A percentile compares a stretch with the other conserved stretches of the same genome.
Evolutionary conservation across 2,888 invertebrate species (phyloP).

Genomic region (Antheraea yamamai): DNA sequence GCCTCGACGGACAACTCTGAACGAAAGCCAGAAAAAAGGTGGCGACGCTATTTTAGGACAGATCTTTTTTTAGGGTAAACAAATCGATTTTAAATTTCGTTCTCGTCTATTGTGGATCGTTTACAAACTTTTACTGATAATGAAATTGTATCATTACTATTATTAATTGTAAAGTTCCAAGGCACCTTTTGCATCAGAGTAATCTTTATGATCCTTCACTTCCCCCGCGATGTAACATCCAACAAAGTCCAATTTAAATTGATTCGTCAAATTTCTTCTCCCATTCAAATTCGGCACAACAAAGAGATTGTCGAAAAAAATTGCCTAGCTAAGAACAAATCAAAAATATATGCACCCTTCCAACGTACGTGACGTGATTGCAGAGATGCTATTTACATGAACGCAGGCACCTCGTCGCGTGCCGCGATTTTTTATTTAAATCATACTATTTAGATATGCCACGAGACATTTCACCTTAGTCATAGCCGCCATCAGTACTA

Average conservation of each 20-base stretch:
- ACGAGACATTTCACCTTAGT: conserved; percentile 65
- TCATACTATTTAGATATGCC: conserved; percentile 77
- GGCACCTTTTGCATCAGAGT: not conserved
- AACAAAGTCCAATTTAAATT: conserved; percentile 1
- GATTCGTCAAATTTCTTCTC: conserved; percentile 3
- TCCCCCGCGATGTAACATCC: not conserved
- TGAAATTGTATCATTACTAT: not conserved
- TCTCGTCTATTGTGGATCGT: not conserved
- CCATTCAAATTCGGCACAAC: conserved; percentile 18
- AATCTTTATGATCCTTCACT: not conserved
- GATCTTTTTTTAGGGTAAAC: conserved; percentile 10
- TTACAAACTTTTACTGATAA: not conserved
- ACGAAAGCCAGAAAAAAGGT: conserved; percentile 8
- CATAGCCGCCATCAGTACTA: conserved; percentile 15
- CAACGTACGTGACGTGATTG: conserved; percentile 72
- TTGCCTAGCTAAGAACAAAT: conserved; percentile 76
- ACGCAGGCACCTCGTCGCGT: conserved; percentile 71
- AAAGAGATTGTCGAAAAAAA: conserved; percentile 52
- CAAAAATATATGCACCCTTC: conserved; percentile 82
- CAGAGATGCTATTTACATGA: conserved; percentile 72
- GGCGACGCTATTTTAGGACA: conserved; percentile 8
- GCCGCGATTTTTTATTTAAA: conserved; percentile 80
- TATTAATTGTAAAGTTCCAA: not conserved
- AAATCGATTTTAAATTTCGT: not conserved
- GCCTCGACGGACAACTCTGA: conserved; percentile 12